A percentile compares a stretch with the other conserved stretches of the same genome.
phyloP scores from a whole-genome alignment of 2,797 vertebrate genomes.

The Onychomys leucogaster region DNA sequence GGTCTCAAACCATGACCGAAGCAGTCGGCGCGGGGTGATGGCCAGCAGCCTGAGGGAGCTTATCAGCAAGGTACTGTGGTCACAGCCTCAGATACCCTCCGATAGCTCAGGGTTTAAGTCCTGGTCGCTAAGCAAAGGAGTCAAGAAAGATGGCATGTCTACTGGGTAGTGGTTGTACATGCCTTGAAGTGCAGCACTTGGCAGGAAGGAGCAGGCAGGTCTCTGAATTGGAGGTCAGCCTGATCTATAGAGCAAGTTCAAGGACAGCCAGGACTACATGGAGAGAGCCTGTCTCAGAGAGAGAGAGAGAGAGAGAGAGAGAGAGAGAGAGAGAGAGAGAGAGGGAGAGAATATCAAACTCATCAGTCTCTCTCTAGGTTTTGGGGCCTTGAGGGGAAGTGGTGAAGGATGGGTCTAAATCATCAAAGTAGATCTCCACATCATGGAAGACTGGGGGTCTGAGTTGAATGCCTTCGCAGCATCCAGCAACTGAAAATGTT shows the following conservation, averaged over 20 bases:
- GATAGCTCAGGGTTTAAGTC: neutral
- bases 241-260: neutral
- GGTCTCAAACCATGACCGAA: conserved; percentile 89
- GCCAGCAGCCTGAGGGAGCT: conserved; percentile 90
- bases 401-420: neutral
- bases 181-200: neutral
- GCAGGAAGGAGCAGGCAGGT: neutral
- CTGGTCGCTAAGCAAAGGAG: neutral
- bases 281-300: neutral
- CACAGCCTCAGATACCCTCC: rapidly evolving
- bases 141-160: neutral
- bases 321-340: rapidly evolving
- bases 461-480: neutral
- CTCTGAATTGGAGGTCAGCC: neutral
- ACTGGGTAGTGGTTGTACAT: neutral
- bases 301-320: rapidly evolving
- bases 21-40: conserved; percentile 88
- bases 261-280: neutral
- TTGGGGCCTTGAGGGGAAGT: neutral
- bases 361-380: neutral
- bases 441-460: neutral
- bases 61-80: conserved; percentile 88
- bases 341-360: neutral
- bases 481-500: neutral
- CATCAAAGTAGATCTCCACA: neutral